Evolutionary conservation across 2,888 invertebrate genomes (phyloP).

Genomic region (Odontocerum albicorne): DNA sequence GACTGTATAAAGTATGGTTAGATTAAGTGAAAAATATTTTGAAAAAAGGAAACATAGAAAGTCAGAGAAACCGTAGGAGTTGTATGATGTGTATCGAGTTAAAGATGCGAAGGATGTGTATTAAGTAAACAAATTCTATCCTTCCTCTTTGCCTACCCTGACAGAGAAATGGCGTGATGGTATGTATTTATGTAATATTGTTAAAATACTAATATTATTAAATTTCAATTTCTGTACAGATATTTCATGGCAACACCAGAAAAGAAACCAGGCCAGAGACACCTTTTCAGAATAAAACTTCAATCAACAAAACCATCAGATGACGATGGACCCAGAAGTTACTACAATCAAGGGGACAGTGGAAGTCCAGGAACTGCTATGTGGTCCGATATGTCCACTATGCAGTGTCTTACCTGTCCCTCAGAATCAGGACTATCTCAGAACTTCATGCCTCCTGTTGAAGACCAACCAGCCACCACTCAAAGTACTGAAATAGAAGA

Average conservation of each 20-base stretch:
- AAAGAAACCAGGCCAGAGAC: conserved; percentile 76
- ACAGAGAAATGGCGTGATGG: too few relatives aligned
- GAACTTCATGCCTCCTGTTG: conserved; percentile 31
- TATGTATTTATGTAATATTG: too few relatives aligned
- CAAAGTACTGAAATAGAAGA: conserved; percentile 11
- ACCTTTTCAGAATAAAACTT: conserved; percentile 69
- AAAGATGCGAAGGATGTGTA: too few relatives aligned
- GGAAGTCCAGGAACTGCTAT: conserved; percentile 13
- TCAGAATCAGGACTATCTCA: conserved; percentile 38
- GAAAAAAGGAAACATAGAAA: too few relatives aligned
- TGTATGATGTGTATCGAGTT: too few relatives aligned
- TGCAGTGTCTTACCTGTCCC: conserved; percentile 63
- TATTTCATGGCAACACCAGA: conserved; percentile 82
- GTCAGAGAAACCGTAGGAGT: too few relatives aligned
- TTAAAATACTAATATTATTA: too few relatives aligned
- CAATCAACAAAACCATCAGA: conserved; percentile 20
- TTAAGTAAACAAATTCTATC: too few relatives aligned
- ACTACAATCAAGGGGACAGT: conserved; percentile 10
- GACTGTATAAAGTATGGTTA: too few relatives aligned
- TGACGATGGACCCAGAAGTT: conserved; percentile 6
- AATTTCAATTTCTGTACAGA: conserved; percentile 56
- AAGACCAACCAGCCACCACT: conserved; percentile 13
- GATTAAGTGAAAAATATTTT: too few relatives aligned
- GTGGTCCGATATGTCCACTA: conserved; percentile 40
- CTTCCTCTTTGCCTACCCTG: too few relatives aligned